Percentiles rank a stretch among this genome's conserved stretches.
Evolutionary conservation across 2,888 invertebrate species (phyloP).

Genomic region (Rotaria sp.): DNA sequence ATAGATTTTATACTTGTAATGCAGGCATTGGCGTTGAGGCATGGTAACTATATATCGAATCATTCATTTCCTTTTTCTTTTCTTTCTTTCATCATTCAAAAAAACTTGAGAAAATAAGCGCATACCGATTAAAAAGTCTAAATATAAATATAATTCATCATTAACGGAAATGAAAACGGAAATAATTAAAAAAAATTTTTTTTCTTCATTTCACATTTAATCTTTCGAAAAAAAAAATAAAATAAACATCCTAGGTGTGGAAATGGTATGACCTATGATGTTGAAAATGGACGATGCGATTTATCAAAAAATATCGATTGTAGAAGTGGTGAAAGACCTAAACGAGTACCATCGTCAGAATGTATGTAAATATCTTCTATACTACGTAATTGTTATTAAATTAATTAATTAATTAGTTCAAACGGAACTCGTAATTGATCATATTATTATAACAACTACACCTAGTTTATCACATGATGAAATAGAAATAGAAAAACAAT

Average conservation of each 20-base stretch:
- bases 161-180: background rate
- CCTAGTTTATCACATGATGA: background rate
- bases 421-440: background rate
- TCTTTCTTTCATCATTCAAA: background rate
- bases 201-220: no score
- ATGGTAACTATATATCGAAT: background rate
- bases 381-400: background rate
- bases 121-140: background rate
- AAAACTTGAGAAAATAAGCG: background rate
- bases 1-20: constrained; percentile 4
- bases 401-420: background rate
- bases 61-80: background rate
- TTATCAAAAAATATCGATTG: constrained; percentile 34
- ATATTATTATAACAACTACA: constrained; percentile 4
- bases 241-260: constrained; percentile 30
- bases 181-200: no score
- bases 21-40: background rate
- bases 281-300: constrained; percentile 36
- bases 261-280: constrained; percentile 38
- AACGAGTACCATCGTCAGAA: constrained; percentile 34
- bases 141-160: background rate
- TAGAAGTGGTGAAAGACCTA: constrained; percentile 39
- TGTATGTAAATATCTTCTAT: background rate
- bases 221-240: background rate
- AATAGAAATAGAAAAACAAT: background rate